Conservation (phyloP, 2,888 invertebrate genomes). For the Acrocera orbiculus region DNA sequence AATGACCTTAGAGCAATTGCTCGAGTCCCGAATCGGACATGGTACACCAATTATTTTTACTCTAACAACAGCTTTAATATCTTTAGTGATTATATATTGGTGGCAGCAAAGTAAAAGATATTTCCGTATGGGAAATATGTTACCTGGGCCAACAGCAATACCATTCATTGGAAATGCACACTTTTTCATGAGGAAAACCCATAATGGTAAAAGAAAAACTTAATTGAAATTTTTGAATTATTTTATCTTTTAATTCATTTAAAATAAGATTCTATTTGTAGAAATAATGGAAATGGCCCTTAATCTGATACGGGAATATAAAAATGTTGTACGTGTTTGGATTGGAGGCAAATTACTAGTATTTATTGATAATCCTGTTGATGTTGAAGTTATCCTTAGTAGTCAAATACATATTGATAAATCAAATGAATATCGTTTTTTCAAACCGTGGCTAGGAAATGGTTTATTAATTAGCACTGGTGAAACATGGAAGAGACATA, state of each 20-base stretch:
- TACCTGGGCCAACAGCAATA: conserved; percentile 47
- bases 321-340: conserved; percentile 43
- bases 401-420: conserved; percentile 62
- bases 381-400: conserved; percentile 55
- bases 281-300: conserved; percentile 39
- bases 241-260: too few species aligned
- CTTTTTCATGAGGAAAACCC: conserved; percentile 41
- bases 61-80: background rate
- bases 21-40: too few species aligned
- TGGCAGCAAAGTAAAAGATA: conserved; percentile 36
- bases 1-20: too few species aligned
- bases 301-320: conserved; percentile 34
- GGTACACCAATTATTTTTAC: conserved; percentile 1
- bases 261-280: too few species aligned
- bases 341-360: conserved; percentile 48
- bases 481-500: conserved; percentile 61
- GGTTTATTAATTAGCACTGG: conserved; percentile 61
- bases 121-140: conserved; percentile 41
- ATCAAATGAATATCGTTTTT: conserved; percentile 52
- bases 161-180: conserved; percentile 56
- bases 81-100: conserved; percentile 9
- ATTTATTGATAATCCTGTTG: conserved; percentile 49
- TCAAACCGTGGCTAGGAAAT: conserved; percentile 65
- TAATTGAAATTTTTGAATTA: background rate
- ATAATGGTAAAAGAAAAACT: conserved; percentile 35